phyloP scores from a whole-genome alignment of 2,113 vertebrate genomes.

The Sardina pilchardus region DNA sequence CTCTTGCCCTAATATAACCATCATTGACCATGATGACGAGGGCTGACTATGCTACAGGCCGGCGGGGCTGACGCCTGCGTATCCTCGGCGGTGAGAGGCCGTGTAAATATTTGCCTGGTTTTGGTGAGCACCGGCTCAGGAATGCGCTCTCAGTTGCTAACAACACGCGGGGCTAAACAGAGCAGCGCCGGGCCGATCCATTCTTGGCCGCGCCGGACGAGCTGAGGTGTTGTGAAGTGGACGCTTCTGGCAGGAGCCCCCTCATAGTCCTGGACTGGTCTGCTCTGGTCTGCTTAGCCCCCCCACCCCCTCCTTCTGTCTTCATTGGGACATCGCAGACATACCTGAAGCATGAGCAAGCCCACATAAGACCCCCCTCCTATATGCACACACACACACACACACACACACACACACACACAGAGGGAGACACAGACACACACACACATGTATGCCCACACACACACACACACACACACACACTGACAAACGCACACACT shows the following conservation, averaged over 20 bases:
- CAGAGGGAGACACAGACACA: neutral
- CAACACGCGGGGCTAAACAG: neutral
- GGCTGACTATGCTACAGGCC: neutral
- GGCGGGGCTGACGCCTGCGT: neutral
- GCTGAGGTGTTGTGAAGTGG: neutral
- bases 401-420: neutral
- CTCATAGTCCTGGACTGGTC: neutral
- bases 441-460: neutral
- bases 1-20: neutral
- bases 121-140: neutral
- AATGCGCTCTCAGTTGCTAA: neutral
- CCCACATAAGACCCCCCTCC: neutral
- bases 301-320: neutral
- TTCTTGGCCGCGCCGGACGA: neutral
- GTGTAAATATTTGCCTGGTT: conserved; percentile 1
- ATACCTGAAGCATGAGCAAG: conserved; percentile 37
- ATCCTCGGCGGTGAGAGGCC: neutral
- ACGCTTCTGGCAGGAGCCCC: neutral
- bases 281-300: neutral
- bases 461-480: neutral
- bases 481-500: neutral
- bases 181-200: neutral
- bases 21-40: neutral
- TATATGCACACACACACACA: neutral
- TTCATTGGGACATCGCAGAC: conserved; percentile 15